Percentiles rank a stretch among this genome's conserved stretches.
Evolutionary conservation across 2,797 vertebrate genomes (phyloP).

Genomic region (Melanotaenia pygmaea): DNA sequence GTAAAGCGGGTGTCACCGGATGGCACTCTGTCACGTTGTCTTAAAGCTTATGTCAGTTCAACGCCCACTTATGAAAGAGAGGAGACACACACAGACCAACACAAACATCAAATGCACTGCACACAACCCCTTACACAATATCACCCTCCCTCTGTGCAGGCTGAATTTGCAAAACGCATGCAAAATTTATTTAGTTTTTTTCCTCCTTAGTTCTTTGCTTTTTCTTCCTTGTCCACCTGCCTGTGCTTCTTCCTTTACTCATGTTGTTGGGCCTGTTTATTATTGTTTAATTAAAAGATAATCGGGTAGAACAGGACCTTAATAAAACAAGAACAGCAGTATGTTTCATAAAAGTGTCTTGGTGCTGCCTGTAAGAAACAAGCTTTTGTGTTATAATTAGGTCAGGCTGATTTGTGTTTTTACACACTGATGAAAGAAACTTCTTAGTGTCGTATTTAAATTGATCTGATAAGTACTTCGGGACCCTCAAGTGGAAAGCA

Average conservation of each 20-base stretch:
- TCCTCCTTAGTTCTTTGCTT: background rate
- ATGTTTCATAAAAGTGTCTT: slow-evolving; percentile 28
- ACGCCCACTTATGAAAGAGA: slow-evolving; percentile 49
- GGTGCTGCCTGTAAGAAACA: slow-evolving; percentile 29
- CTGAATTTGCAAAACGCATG: slow-evolving; percentile 35
- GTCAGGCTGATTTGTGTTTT: slow-evolving; percentile 43
- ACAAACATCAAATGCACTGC: background rate
- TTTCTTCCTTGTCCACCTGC: background rate
- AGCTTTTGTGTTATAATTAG: slow-evolving; percentile 52
- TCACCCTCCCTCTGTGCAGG: slow-evolving; percentile 15
- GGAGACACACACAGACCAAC: slow-evolving; percentile 17
- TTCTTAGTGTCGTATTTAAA: slow-evolving; percentile 40
- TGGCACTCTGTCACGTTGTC: slow-evolving; percentile 68
- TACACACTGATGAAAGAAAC: slow-evolving; percentile 39
- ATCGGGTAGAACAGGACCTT: slow-evolving; percentile 2
- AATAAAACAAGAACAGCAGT: slow-evolving; percentile 23
- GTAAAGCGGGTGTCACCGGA: slow-evolving; percentile 62
- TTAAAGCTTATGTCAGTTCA: slow-evolving; percentile 57
- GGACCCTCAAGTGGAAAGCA: slow-evolving; percentile 29
- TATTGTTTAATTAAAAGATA: slow-evolving; percentile 22
- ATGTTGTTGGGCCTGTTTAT: slow-evolving; percentile 15
- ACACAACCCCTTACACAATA: slow-evolving; percentile 11
- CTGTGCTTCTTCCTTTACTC: slow-evolving; percentile 14
- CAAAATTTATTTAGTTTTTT: slow-evolving; percentile 28
- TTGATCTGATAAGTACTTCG: slow-evolving; percentile 36